Base-by-base conservation (phyloP, 2,797 vertebrate genomes). In the Pangasius sanitwongsei region DNA sequence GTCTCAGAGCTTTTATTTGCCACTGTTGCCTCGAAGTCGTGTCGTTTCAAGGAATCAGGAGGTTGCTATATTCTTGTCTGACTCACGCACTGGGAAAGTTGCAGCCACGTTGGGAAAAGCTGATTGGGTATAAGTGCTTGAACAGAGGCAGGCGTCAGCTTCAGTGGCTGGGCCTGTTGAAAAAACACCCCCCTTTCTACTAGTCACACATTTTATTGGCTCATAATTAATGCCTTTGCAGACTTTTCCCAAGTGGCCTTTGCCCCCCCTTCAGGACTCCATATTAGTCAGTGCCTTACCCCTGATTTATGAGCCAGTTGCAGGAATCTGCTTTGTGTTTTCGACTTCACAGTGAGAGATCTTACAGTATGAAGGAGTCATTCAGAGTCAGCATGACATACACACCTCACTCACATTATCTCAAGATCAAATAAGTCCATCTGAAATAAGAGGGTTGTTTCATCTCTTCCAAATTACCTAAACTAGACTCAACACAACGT, bases 171-270 rank as follows among this genome's bases (percentile, higher is more conserved):
- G 13, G 67, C n/a, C 55, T n/a, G 83, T 85, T 84, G 85, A 72
- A 87, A 89, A 87, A 86, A 28, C 65, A 53, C 37, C 67, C 87
- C 75, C 57, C 69, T 82, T 88, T 91, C 61, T 87, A 84, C 85
- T 86, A 92, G 85, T 92, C 89, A 90, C 89, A 88, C 89, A 48
- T 90, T 92, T 92, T 92, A 92, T 85, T 88, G 89, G 88, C 89
- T 85, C 88, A 90, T 92, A 92, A 92, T 92, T 92, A 91, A 92
- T 90, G 85, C 83, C 91, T 90, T 89, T 87, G 72, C 85, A 83
- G 85, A 65, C 88, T 91, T 89, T 91, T 91, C 89, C 87, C 89
- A 86, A 88, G 87, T 57, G 86, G 67, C 85, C 84, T 84, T 89
- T 86, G 85, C 50, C 83, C 89, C 88, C 86, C 90, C 87, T 85